Evolutionary conservation across 2,888 invertebrate species (phyloP).

Genomic region (Acleris sparsana): DNA sequence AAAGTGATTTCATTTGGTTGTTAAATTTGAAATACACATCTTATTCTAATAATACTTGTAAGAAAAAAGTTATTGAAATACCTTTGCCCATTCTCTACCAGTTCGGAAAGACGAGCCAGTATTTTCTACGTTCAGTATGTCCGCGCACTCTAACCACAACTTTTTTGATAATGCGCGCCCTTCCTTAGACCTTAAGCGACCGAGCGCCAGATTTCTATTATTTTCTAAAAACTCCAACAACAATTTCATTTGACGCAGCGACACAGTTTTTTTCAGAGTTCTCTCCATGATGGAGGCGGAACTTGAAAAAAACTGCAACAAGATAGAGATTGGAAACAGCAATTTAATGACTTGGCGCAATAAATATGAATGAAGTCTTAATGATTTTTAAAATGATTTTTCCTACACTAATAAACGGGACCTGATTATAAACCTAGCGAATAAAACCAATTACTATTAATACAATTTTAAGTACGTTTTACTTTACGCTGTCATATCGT

Average conservation of each 20-base stretch:
- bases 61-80: constrained; percentile 4
- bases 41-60: neutral
- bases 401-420: neutral
- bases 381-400: neutral
- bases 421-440: neutral
- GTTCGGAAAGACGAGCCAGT: constrained; percentile 30
- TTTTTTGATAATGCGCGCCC: constrained; percentile 35
- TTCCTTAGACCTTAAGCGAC: constrained; percentile 33
- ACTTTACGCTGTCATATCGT: constrained; percentile 37
- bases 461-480: constrained; percentile 32
- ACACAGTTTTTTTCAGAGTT: constrained; percentile 37
- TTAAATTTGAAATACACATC: neutral
- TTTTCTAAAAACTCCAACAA: constrained; percentile 37
- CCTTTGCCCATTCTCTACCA: constrained; percentile 35
- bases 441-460: neutral
- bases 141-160: constrained; percentile 33
- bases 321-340: constrained; percentile 19
- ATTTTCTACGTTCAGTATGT: constrained; percentile 35
- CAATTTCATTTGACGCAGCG: constrained; percentile 37
- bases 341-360: neutral
- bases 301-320: constrained; percentile 35
- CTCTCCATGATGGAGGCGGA: constrained; percentile 29
- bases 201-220: constrained; percentile 35
- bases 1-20: too few species aligned
- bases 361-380: neutral